Evolutionary conservation across 2,797 vertebrate species (phyloP), one percentile per base, ranked within the genome.

Genomic region (Hipposideros larvatus): DNA sequence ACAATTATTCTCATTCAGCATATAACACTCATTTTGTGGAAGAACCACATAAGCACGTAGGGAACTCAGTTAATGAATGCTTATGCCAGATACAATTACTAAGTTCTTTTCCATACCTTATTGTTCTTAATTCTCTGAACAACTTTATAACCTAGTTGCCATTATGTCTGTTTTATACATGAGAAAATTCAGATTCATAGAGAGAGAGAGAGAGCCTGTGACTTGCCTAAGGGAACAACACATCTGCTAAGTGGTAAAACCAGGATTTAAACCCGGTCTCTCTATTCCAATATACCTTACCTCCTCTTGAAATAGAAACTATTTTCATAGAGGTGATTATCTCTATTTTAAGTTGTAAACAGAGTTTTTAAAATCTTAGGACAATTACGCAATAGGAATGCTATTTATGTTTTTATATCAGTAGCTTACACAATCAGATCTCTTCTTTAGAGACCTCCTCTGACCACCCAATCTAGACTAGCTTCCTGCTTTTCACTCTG

Each of bases 331-430:
- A 55, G n/a, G 26, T 43, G 37, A 65, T 68, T 89, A 34, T 78
- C 37, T 79, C 18, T 78, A 46, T 87, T 93, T 86, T 75, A 89
- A 87, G 28, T 89, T 83, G 68, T 93, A 88, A 90, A 95, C n/a
- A 77, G 77, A 86, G 22, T 92, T 90, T 96, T 77, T 34, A 84
- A 24, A 85, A n/a, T 85, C 66, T 90, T 77, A 71, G 82, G 34
- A 14, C 73, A 75, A 0, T 87, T 85, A 71, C 4, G 31, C 77
- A 90, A 31, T 19, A 89, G 51, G 24, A 91, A 48, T 79, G 68
- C 59, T 94, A 24, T 90, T 93, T 88, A 74, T 87, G 63, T 41
- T 73, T n/a, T 66, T 70, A 11, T 22, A 41, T n/a, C 13, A 24
- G 57, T 46, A 66, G 65, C 34, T 66, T 41, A 7, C 18, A 22